These are phyloP conservation scores for Corythoichthys haematopterus DNA, from an alignment of 2,113 vertebrate genomes.

Conservation along the genomic window DNA sequence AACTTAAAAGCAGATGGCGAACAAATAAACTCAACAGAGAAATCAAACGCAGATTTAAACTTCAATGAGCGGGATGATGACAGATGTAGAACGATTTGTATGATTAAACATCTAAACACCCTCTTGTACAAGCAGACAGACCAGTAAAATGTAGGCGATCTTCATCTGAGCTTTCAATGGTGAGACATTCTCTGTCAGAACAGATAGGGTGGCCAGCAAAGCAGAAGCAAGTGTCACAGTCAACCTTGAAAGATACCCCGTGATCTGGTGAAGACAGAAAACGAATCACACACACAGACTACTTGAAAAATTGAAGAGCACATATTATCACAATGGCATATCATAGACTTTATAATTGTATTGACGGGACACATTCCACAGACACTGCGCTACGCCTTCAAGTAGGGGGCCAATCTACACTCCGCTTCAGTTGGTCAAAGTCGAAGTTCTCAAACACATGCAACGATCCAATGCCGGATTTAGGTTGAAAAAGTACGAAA, in stretches of 20 bases:
- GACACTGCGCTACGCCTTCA: no score
- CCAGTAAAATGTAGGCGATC: slow-evolving; percentile 81
- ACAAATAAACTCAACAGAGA: neutral
- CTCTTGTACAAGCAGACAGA: slow-evolving; percentile 40
- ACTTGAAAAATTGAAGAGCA: neutral
- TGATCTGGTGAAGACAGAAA: slow-evolving; percentile 72
- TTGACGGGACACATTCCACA: neutral
- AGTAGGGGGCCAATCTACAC: no score
- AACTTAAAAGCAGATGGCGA: neutral
- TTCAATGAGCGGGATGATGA: neutral
- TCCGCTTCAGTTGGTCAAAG: no score
- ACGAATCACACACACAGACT: neutral
- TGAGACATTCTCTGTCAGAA: slow-evolving; percentile 81
- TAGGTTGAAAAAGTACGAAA: no score
- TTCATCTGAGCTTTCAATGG: slow-evolving; percentile 74
- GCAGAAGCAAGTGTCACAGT: slow-evolving; percentile 89
- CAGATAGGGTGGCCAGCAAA: slow-evolving; percentile 86
- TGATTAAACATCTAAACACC: neutral
- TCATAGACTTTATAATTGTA: neutral
- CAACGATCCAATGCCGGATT: no score
- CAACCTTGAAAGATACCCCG: slow-evolving; percentile 80
- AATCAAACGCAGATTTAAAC: neutral
- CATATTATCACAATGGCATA: neutral
- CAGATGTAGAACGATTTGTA: neutral
- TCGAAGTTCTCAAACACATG: no score